Conservation (phyloP, 1,140 invertebrate genomes). For the Ladona fulva region DNA sequence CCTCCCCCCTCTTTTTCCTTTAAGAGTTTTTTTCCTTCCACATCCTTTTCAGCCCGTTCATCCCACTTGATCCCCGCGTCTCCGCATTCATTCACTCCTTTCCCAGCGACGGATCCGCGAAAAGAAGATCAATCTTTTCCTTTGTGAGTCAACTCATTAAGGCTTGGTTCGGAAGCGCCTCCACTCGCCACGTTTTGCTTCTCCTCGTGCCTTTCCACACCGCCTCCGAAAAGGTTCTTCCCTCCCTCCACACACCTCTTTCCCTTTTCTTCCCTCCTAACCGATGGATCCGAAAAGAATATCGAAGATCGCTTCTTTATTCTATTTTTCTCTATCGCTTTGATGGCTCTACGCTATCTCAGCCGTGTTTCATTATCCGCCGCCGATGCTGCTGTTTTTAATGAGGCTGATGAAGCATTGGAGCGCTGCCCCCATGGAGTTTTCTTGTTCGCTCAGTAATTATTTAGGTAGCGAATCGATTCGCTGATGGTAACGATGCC, state of each 20-base stretch:
- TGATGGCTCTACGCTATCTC: background rate
- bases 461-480: no score
- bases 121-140: slow-evolving; percentile 10
- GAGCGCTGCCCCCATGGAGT: no score
- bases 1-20: no score
- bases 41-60: background rate
- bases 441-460: no score
- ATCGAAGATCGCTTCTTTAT: background rate
- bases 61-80: background rate
- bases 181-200: background rate
- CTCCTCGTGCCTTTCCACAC: no score
- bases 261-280: background rate
- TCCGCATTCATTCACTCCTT: background rate
- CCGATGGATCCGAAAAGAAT: no score
- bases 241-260: background rate
- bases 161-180: background rate
- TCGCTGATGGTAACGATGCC: no score
- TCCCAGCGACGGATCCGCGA: background rate
- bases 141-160: slow-evolving; percentile 10
- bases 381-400: no score
- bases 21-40: no score
- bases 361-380: no score
- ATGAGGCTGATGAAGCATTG: no score
- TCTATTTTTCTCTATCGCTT: background rate
- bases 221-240: background rate